Conservation (phyloP, 2,113 vertebrate species). For the Seriola aureovittata region DNA sequence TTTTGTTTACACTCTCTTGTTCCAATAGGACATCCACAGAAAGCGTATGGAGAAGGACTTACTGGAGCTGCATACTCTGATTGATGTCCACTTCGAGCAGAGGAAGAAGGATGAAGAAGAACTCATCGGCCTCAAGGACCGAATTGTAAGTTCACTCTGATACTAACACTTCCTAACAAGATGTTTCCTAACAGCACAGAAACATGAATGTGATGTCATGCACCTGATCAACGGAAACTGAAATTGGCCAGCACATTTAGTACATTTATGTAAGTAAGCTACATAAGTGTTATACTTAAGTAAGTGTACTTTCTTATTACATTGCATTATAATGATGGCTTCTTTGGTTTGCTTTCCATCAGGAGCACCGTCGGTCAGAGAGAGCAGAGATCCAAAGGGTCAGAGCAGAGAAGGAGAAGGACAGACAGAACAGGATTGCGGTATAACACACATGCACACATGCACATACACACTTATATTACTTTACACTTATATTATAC, state of each 20-base stretch:
- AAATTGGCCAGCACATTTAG: not conserved
- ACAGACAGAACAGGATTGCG: constrained; percentile 92
- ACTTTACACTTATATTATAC: too few relatives aligned
- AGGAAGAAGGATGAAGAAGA: constrained; percentile 98
- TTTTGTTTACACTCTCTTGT: not conserved
- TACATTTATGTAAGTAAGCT: not conserved
- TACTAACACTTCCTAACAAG: not conserved
- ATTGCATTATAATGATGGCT: not conserved
- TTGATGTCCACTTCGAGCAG: constrained; percentile 95
- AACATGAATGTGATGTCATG: not conserved
- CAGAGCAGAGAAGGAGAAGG: constrained; percentile 93
- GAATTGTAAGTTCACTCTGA: constrained; percentile 88
- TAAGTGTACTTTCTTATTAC: not conserved
- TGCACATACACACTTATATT: too few relatives aligned
- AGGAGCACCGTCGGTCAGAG: constrained; percentile 94
- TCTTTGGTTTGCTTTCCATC: not conserved
- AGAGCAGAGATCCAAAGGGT: constrained; percentile 95
- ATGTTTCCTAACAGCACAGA: not conserved
- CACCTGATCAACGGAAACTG: not conserved
- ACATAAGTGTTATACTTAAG: not conserved
- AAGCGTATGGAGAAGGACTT: constrained; percentile 99
- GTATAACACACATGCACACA: constrained; percentile 74
- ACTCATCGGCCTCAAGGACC: constrained; percentile 93
- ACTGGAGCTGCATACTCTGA: constrained; percentile 95
- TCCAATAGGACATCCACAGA: constrained; percentile 94